phyloP scores from a whole-genome alignment of 2,888 invertebrate genomes.

The Calameuta pallipes region DNA sequence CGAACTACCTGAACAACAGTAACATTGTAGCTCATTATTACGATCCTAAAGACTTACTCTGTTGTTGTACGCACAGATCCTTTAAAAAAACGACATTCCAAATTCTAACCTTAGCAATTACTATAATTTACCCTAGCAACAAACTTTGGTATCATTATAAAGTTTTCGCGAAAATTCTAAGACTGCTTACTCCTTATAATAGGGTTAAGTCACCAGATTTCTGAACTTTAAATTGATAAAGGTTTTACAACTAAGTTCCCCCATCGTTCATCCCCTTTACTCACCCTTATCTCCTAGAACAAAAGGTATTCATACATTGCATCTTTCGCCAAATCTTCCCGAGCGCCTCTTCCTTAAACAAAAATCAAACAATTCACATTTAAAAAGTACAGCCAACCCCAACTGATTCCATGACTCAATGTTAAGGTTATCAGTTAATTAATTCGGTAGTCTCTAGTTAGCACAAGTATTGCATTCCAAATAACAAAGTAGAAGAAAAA shows the following conservation, averaged over 20 bases:
- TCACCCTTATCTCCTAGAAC: constrained; percentile 27
- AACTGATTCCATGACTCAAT: background rate
- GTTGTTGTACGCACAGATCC: background rate
- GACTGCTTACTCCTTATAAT: background rate
- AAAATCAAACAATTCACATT: background rate
- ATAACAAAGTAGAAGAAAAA: background rate
- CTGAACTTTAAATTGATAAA: background rate
- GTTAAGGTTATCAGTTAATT: background rate
- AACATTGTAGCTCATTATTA: background rate
- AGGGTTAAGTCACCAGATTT: background rate
- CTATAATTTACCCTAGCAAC: background rate
- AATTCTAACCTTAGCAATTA: background rate
- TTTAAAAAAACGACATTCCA: background rate
- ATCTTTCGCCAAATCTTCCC: constrained; percentile 22
- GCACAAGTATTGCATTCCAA: background rate
- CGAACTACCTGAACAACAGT: background rate
- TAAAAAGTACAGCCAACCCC: background rate
- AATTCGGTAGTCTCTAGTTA: background rate
- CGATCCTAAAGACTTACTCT: background rate
- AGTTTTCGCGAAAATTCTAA: background rate
- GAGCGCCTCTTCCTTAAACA: background rate
- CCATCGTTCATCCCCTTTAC: constrained; percentile 17
- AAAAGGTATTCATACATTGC: constrained; percentile 22
- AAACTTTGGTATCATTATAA: background rate
- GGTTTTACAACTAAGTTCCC: background rate